Conservation (phyloP, 2,113 vertebrate genomes). For the Gymnocephalus cernua region DNA sequence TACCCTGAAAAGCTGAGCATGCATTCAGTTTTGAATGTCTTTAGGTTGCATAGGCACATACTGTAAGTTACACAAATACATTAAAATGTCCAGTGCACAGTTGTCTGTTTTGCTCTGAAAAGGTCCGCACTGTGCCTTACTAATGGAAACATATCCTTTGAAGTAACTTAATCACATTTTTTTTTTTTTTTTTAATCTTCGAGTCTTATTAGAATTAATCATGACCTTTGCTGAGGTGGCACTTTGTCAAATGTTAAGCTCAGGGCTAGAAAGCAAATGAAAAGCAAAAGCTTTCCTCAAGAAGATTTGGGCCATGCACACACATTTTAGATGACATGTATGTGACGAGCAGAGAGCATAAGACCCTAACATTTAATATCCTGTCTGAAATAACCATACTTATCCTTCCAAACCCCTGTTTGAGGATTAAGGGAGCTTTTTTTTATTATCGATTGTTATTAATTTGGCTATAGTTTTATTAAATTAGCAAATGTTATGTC, state of each 20-base stretch:
- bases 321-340: conserved; percentile 39
- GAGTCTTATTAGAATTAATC: conserved; percentile 62
- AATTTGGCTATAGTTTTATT: background rate
- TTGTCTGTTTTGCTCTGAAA: conserved; percentile 11
- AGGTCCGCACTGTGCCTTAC: background rate
- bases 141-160: conserved; percentile 51
- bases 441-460: background rate
- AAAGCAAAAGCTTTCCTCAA: conserved; percentile 39
- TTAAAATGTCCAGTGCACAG: background rate
- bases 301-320: conserved; percentile 47
- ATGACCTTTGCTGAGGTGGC: conserved; percentile 56
- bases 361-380: conserved; percentile 62
- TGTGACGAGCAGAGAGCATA: conserved; percentile 36
- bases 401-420: conserved; percentile 32
- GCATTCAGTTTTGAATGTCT: background rate
- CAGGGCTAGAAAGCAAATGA: conserved; percentile 45
- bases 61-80: background rate
- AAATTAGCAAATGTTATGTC: background rate
- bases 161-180: conserved; percentile 44
- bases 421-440: conserved; percentile 50
- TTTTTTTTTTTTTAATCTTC: conserved; percentile 2
- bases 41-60: background rate
- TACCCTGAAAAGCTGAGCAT: background rate
- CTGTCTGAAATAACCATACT: conserved; percentile 49
- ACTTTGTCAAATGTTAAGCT: conserved; percentile 63